phyloP scores from a whole-genome alignment of 2,888 invertebrate genomes.

The Germaria angustata region DNA sequence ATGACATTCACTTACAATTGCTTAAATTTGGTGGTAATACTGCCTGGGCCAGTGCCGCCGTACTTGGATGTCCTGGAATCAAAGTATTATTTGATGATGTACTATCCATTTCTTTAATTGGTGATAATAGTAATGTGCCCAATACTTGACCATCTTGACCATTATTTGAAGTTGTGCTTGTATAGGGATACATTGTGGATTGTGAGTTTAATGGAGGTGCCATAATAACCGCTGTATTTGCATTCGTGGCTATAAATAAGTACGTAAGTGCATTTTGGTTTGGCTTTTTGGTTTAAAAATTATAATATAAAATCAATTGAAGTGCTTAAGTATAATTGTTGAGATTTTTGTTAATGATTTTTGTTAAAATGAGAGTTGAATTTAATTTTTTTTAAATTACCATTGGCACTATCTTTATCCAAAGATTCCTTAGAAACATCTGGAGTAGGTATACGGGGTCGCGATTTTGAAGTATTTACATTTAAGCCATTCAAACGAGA shows the following conservation, averaged over 20 bases:
- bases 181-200: conserved; percentile 80
- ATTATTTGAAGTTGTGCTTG: conserved; percentile 71
- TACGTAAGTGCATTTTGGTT: conserved; percentile 69
- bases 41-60: conserved; percentile 89
- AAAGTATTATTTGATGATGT: conserved; percentile 87
- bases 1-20: conserved; percentile 36
- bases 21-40: conserved; percentile 82
- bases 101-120: conserved; percentile 91
- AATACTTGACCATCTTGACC: conserved; percentile 86
- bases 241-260: conserved; percentile 72
- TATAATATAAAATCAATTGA: conserved; percentile 9
- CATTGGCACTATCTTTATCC: conserved; percentile 83
- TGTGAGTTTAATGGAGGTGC: conserved; percentile 84
- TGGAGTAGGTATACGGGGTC: conserved; percentile 94
- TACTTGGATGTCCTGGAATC: conserved; percentile 86
- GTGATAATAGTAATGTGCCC: conserved; percentile 88
- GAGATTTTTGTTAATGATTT: not conserved
- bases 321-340: conserved; percentile 67
- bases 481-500: conserved; percentile 84
- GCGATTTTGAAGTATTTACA: conserved; percentile 82
- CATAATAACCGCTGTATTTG: conserved; percentile 83
- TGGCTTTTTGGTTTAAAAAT: not conserved
- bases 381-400: conserved; percentile 76
- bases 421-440: conserved; percentile 91
- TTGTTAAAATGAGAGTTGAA: not conserved